These are phyloP conservation scores for Antedon mediterranea DNA, from an alignment of 53 echinoderm and acorn worm species.

Conservation along the genomic window DNA sequence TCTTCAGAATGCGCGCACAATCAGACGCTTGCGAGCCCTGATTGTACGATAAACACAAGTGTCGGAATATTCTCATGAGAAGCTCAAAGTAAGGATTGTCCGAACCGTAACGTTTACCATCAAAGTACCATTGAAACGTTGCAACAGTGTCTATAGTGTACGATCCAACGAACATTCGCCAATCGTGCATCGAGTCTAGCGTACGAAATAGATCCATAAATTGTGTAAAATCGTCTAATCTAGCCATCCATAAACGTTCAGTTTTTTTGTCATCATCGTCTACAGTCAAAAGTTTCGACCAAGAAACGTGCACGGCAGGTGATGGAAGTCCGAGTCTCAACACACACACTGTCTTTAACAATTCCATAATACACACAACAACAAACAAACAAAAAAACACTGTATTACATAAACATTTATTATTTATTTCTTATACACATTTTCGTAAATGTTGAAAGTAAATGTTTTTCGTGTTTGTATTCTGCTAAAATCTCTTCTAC, in stretches of 20 bases:
- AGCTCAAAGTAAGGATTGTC: neutral
- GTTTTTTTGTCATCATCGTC: neutral
- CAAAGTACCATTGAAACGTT: neutral
- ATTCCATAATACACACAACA: no score
- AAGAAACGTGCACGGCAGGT: neutral
- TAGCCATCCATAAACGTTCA: neutral
- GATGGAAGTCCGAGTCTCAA: neutral
- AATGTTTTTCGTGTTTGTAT: no score
- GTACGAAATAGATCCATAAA: neutral
- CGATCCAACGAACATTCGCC: neutral
- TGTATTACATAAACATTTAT: neutral
- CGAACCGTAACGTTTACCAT: neutral
- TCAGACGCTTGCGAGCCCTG: neutral
- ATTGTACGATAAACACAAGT: neutral
- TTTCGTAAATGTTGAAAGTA: neutral
- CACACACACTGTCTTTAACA: neutral
- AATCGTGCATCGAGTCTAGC: neutral
- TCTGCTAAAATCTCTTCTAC: no score
- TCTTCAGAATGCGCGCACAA: neutral
- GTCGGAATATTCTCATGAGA: neutral
- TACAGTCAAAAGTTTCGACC: neutral
- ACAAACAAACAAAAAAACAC: no score
- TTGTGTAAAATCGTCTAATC: neutral
- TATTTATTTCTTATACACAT: neutral
- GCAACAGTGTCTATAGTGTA: neutral